Evolutionary conservation across 2,888 invertebrate species (phyloP).

Genomic region (Keiferia lycopersicella): DNA sequence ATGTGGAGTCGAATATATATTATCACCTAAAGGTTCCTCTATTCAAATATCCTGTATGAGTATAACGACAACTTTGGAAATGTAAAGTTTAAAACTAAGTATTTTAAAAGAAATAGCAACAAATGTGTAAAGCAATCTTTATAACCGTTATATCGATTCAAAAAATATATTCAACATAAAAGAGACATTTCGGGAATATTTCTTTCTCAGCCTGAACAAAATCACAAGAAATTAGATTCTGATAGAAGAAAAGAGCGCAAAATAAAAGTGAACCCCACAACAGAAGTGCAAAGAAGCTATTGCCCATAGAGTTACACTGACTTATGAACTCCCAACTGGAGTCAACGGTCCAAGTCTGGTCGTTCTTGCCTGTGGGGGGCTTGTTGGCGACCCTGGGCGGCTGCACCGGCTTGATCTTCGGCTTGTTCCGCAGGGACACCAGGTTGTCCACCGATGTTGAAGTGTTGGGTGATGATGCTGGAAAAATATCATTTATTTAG

Average conservation of each 20-base stretch:
- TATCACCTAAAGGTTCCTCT: no score
- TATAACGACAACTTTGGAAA: no score
- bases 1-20: no score
- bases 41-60: no score
- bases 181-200: no score
- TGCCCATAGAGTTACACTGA: constrained; percentile 59
- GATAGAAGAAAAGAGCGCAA: background rate
- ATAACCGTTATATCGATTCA: no score
- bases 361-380: constrained; percentile 77
- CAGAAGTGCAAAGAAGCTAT: constrained; percentile 9
- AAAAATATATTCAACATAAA: no score
- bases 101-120: background rate
- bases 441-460: constrained; percentile 88
- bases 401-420: constrained; percentile 86
- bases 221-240: background rate
- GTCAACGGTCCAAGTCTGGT: constrained; percentile 89
- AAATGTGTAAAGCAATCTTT: no score
- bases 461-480: constrained; percentile 77
- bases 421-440: constrained; percentile 76
- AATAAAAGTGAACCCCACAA: constrained; percentile 11
- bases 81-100: background rate
- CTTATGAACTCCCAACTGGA: constrained; percentile 96
- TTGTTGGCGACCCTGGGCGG: constrained; percentile 83
- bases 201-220: background rate
- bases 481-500: constrained; percentile 34